Evolutionary conservation across 2,888 invertebrate species (phyloP).

Genomic region (Dusona sp.): DNA sequence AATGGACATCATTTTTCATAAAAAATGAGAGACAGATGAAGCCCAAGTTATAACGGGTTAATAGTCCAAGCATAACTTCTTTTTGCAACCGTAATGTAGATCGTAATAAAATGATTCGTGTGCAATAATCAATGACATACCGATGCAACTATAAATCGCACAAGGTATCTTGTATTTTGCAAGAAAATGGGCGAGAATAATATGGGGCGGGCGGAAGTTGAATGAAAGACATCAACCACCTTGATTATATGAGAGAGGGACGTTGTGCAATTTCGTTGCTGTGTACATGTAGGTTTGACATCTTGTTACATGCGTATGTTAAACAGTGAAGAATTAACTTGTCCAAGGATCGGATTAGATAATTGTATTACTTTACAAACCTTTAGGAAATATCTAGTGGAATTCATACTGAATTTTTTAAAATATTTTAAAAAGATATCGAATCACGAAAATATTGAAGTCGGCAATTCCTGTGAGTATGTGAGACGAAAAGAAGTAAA

Average conservation of each 20-base stretch:
- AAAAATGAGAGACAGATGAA: constrained; percentile 1
- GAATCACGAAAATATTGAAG: not conserved
- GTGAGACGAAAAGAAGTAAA: not conserved
- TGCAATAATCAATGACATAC: constrained; percentile 27
- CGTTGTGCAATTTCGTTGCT: constrained; percentile 6
- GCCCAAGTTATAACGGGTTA: not conserved
- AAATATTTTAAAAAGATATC: no score
- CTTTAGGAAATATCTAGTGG: no score
- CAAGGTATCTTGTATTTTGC: constrained; percentile 19
- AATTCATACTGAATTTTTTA: not conserved
- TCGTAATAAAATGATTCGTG: constrained; percentile 8
- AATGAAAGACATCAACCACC: constrained; percentile 24
- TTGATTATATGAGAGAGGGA: constrained; percentile 9
- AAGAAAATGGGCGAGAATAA: constrained; percentile 10
- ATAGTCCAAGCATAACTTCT: constrained; percentile 6
- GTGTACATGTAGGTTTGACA: not conserved
- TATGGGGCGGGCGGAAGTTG: constrained; percentile 28
- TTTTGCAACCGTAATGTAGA: constrained; percentile 6
- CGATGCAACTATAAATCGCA: not conserved
- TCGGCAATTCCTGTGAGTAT: not conserved
- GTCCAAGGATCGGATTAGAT: not conserved
- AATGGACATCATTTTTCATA: not conserved
- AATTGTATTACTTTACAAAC: not conserved
- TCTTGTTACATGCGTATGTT: constrained; percentile 2
- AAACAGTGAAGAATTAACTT: not conserved